Conservation (phyloP, 2,888 invertebrate genomes). For the Pachydiplax longipennis region DNA sequence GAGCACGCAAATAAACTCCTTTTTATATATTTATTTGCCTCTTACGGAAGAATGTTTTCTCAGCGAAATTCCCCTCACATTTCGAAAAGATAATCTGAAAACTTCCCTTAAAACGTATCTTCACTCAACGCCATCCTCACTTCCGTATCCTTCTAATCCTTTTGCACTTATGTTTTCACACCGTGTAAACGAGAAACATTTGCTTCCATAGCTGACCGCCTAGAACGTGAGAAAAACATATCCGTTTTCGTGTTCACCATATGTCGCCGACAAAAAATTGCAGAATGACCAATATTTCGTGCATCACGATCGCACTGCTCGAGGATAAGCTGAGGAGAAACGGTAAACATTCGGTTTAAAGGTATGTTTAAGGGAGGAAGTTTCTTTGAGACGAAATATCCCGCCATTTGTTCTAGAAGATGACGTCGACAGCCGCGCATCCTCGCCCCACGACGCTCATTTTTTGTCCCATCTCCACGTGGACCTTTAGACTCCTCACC, state of each 20-base stretch:
- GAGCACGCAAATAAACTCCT: too few relatives aligned
- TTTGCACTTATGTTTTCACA: neutral
- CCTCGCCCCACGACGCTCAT: neutral
- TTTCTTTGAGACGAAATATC: neutral
- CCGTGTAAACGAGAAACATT: neutral
- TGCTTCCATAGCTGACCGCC: neutral
- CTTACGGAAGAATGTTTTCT: too few relatives aligned
- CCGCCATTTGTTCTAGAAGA: neutral
- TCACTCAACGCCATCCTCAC: neutral
- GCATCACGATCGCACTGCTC: neutral
- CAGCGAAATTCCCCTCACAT: too few relatives aligned
- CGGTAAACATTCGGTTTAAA: too few relatives aligned
- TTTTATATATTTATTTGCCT: too few relatives aligned
- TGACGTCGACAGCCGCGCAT: neutral
- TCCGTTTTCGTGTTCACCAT: neutral
- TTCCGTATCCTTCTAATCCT: neutral
- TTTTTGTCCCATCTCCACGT: neutral
- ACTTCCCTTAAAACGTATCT: neutral
- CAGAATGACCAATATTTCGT: neutral
- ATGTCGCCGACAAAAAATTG: neutral
- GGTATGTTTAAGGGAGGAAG: too few relatives aligned
- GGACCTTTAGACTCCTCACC: neutral
- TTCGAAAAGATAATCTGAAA: neutral
- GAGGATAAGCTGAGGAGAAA: too few relatives aligned
- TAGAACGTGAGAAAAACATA: neutral